Evolutionary conservation across 2,888 invertebrate genomes (phyloP).

Genomic region (Acronicta alni): DNA sequence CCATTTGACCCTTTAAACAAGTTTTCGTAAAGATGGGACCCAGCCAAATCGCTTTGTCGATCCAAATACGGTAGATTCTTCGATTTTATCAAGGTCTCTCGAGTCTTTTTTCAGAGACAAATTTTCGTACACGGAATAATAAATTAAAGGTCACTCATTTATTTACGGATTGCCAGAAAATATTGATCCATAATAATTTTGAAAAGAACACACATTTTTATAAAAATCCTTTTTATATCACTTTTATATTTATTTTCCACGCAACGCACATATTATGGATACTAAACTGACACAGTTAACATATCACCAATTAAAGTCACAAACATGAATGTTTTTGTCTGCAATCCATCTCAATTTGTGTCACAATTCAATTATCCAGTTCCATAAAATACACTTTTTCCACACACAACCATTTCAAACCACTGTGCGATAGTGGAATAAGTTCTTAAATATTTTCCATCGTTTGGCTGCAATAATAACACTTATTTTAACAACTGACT

Average conservation of each 20-base stretch:
- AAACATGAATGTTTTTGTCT: conserved; percentile 11
- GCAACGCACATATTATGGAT: not conserved
- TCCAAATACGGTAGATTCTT: conserved; percentile 48
- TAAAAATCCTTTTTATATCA: not conserved
- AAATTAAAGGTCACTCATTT: conserved; percentile 45
- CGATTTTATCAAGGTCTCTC: conserved; percentile 51
- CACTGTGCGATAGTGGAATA: conserved; percentile 27
- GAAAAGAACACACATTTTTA: not conserved
- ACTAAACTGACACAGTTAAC: not conserved
- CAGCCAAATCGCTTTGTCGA: conserved; percentile 58
- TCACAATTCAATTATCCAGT: conserved; percentile 16
- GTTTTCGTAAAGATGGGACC: conserved; percentile 53
- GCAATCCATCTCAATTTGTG: conserved; percentile 26
- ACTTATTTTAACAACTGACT: conserved; percentile 62
- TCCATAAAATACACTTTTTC: conserved; percentile 27
- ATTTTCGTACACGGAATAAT: conserved; percentile 51
- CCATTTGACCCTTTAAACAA: conserved; percentile 58
- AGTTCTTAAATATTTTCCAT: conserved; percentile 61
- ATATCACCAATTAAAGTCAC: not conserved
- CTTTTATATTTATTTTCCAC: not conserved
- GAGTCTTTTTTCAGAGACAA: conserved; percentile 46
- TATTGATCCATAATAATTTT: conserved; percentile 14
- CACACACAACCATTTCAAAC: conserved; percentile 4
- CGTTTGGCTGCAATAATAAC: conserved; percentile 66
- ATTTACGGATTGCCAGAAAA: conserved; percentile 15